phyloP scores from a whole-genome alignment of 2,113 vertebrate species.

The Poicephalus gulielmi region DNA sequence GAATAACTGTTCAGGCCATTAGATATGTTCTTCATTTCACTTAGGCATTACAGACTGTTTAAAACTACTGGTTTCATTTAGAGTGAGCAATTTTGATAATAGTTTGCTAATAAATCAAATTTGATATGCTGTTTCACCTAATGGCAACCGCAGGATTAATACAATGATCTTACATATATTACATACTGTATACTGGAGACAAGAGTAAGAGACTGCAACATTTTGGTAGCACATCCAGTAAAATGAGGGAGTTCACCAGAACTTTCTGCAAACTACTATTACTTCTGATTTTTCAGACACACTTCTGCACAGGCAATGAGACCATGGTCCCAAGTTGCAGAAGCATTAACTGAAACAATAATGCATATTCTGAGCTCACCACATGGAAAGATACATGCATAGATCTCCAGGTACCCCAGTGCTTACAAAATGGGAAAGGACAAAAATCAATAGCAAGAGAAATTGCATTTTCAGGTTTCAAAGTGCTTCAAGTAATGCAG shows the following conservation, averaged over 20 bases:
- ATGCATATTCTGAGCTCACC: neutral
- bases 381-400: neutral
- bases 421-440: constrained; percentile 32
- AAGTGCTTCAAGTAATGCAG: constrained; percentile 2
- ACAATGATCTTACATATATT: neutral
- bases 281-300: neutral
- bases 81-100: neutral
- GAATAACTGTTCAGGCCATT: neutral
- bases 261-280: neutral
- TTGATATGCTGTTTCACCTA: neutral
- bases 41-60: neutral
- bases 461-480: constrained; percentile 51
- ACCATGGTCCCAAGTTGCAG: neutral
- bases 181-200: neutral
- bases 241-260: neutral
- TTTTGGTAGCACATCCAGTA: neutral
- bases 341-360: neutral
- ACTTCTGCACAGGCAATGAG: neutral
- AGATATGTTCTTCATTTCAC: neutral
- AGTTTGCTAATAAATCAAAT: neutral
- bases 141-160: neutral
- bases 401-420: neutral
- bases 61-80: neutral
- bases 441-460: constrained; percentile 57
- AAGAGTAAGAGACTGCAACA: neutral